Conservation (phyloP, 2,113 vertebrate species). For the Calidris pygmaea region DNA sequence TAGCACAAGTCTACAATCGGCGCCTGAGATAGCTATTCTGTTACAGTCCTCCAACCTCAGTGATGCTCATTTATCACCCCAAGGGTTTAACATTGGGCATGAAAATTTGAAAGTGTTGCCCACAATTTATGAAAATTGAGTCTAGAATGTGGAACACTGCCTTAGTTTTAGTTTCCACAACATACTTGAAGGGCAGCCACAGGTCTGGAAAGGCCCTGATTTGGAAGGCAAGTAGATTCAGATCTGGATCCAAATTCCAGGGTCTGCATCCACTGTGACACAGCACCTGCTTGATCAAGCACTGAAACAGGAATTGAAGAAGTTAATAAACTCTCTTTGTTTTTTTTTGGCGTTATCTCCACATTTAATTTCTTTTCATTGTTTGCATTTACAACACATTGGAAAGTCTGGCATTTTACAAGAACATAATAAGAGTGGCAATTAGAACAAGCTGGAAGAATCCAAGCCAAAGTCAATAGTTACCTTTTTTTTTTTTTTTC, state of each 20-base stretch:
- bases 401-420: slow-evolving; percentile 31
- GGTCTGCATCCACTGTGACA: not conserved
- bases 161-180: not conserved
- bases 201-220: not conserved
- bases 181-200: not conserved
- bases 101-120: not conserved
- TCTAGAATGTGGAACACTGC: not conserved
- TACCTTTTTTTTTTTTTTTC: not conserved
- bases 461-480: slow-evolving; percentile 20
- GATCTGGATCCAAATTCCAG: not conserved
- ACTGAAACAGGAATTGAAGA: not conserved
- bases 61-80: not conserved
- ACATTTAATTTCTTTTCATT: not conserved
- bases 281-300: not conserved
- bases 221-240: not conserved
- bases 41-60: not conserved
- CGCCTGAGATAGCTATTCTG: not conserved
- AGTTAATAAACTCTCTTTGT: not conserved
- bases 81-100: not conserved
- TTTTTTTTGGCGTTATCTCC: not conserved
- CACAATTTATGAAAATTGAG: not conserved
- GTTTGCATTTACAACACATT: not conserved
- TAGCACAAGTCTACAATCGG: not conserved
- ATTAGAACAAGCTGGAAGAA: slow-evolving; percentile 18
- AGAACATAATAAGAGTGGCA: slow-evolving; percentile 13